A percentile compares a stretch with the other conserved stretches of the same genome.
phyloP scores from a whole-genome alignment of 2,888 invertebrate genomes.

The Dichetophora obliterata region DNA sequence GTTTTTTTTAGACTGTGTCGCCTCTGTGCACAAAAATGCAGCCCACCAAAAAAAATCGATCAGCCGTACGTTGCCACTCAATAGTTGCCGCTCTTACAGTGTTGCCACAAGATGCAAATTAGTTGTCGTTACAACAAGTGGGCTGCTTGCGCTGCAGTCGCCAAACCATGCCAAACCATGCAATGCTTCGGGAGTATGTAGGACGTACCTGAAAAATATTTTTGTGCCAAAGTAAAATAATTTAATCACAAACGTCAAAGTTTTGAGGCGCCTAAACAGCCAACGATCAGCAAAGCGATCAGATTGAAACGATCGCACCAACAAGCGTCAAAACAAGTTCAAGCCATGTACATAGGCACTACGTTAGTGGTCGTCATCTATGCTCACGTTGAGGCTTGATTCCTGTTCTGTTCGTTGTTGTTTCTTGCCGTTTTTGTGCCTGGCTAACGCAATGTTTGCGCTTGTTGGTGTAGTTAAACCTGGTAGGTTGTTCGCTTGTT shows the following conservation, averaged over 20 bases:
- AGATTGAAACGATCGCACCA: slow-evolving; percentile 10
- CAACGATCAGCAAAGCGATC: slow-evolving; percentile 10
- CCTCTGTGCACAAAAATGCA: not conserved
- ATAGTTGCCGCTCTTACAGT: not conserved
- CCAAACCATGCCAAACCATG: not conserved
- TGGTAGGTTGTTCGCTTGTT: slow-evolving; percentile 17
- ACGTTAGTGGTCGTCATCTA: slow-evolving; percentile 17
- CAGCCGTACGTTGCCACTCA: not conserved
- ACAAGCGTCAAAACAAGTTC: slow-evolving; percentile 33
- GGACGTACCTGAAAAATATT: not conserved
- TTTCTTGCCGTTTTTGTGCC: not conserved
- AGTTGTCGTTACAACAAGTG: slow-evolving; percentile 12
- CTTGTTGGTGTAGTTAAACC: not conserved
- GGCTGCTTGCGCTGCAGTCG: not conserved
- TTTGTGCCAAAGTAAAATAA: slow-evolving; percentile 1
- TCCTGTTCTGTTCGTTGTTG: not conserved
- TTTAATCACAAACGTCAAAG: slow-evolving; percentile 43
- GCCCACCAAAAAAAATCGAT: not conserved
- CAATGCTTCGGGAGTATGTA: not conserved
- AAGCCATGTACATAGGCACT: not conserved
- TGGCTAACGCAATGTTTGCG: not conserved
- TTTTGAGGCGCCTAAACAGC: slow-evolving; percentile 43
- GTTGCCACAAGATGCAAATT: slow-evolving; percentile 24
- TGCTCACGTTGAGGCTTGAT: slow-evolving; percentile 4
- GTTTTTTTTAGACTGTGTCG: not conserved